Evolutionary conservation across 92 coral and sea anemone genomes (phyloP), one percentile per base, ranked within the genome.

Genomic region (Bergia puertoricense): DNA sequence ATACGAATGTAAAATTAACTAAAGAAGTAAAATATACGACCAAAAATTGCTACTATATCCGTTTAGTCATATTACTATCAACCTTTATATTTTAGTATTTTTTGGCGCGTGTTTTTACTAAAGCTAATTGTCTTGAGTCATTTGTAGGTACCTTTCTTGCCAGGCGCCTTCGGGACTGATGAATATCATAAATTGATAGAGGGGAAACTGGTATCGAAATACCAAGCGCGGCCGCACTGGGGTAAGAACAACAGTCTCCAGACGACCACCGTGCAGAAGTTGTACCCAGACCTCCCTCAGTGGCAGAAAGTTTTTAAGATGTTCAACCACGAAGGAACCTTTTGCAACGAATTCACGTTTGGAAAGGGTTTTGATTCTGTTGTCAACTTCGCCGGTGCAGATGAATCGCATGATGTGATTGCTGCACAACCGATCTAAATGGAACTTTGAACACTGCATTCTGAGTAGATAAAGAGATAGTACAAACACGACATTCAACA

Each of bases 181-280:
- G 94, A 93, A 71, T 93, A 89, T 68, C 94, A 92, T 36, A 81
- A 86, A 74, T 71, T 76, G 74, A 90, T 94, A 20, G 94, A 94
- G 75, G 93, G 76, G 65, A 48, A 14, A 23, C 89, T 94, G 72
- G 88, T 73, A 36, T 62, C 86, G 3, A 90, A 91, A 48, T 94
- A 92, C 88, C 81, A 86, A 13, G 96, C 95, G 15, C 88, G 96
- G 30, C 96, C 96, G 3, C 93, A 94, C 88, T 94, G 95, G 96
- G 86, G 92, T 39, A 94, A 92, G 86, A 86, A 88, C 82, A 57
- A 92, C 85, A 84, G 68, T n/a, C 87, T 92, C 20, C 78, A 48
- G 46, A 62, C 92, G 1, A 72, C 44, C 11, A 81, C 93, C 11
- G 93, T 94, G 18, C 22, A 51, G 20, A 74, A 81, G n/a, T 76